These are phyloP conservation scores for Chromobotia macracanthus DNA, from an alignment of 2,797 vertebrate species.

Conservation along the genomic window DNA sequence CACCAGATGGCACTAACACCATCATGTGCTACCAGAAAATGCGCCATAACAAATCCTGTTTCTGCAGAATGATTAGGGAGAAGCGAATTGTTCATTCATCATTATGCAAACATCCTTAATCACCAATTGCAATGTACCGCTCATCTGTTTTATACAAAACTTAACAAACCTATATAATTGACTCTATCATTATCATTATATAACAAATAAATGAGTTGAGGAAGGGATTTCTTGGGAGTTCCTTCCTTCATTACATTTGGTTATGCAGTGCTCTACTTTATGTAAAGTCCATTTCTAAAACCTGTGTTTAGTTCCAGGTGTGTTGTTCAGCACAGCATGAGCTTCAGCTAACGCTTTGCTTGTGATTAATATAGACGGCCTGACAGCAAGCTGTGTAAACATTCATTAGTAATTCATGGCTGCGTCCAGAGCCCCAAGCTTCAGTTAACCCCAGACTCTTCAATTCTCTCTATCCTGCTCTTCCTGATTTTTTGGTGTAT, in stretches of 20 bases:
- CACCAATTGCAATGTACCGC: background rate
- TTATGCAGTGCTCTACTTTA: background rate
- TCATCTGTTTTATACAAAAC: background rate
- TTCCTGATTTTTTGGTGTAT: constrained; percentile 40
- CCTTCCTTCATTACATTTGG: background rate
- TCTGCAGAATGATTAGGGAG: background rate
- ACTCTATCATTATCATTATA: background rate
- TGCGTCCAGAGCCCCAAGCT: constrained; percentile 70
- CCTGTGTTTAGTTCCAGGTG: constrained; percentile 9
- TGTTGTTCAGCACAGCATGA: constrained; percentile 19
- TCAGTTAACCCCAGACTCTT: constrained; percentile 75
- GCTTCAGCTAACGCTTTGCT: constrained; percentile 41
- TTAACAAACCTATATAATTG: background rate
- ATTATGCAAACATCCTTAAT: constrained; percentile 6
- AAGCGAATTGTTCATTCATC: constrained; percentile 5
- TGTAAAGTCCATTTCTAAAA: background rate
- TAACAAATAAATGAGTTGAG: background rate
- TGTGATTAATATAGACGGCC: constrained; percentile 73
- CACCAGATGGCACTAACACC: constrained; percentile 41
- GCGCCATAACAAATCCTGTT: background rate
- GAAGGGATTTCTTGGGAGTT: background rate
- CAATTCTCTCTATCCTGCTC: constrained; percentile 13
- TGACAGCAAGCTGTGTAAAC: constrained; percentile 76
- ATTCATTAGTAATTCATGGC: constrained; percentile 79
- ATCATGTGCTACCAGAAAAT: background rate